Evolutionary conservation across 2,797 vertebrate genomes (phyloP).

Genomic region (Lutjanus argentimaculatus): DNA sequence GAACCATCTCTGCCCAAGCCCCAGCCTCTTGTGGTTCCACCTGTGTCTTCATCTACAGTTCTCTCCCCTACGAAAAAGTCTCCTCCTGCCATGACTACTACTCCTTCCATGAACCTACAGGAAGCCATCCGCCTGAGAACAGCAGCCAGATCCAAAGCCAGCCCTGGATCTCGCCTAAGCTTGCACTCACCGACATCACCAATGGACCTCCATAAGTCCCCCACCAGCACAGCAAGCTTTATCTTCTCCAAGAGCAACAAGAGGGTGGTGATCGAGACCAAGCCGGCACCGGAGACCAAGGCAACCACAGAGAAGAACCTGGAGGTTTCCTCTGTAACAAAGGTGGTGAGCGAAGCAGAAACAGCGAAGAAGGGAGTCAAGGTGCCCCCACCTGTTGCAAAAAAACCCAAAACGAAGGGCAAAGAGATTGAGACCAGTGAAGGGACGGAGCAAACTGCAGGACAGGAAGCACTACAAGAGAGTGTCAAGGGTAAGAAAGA

Average conservation of each 20-base stretch:
- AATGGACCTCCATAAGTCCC: conserved; percentile 81
- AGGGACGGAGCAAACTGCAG: conserved; percentile 75
- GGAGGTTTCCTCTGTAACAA: conserved; percentile 85
- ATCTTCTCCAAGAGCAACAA: conserved; percentile 94
- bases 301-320: conserved; percentile 85
- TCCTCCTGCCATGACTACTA: conserved; percentile 64
- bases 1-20: conserved; percentile 58
- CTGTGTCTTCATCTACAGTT: conserved; percentile 68
- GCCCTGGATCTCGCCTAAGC: conserved; percentile 70
- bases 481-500: conserved; percentile 69
- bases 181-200: conserved; percentile 75
- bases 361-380: conserved; percentile 82
- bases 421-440: conserved; percentile 68
- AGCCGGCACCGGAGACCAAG: conserved; percentile 81
- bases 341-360: conserved; percentile 70
- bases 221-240: conserved; percentile 93
- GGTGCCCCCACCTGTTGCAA: conserved; percentile 94
- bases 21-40: conserved; percentile 36
- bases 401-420: conserved; percentile 87
- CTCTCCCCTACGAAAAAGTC: conserved; percentile 84
- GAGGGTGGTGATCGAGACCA: conserved; percentile 88
- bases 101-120: conserved; percentile 88
- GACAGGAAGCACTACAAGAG: conserved; percentile 78
- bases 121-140: conserved; percentile 91
- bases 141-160: conserved; percentile 82